A percentile compares a stretch with the other conserved stretches of the same genome.
These are phyloP conservation scores for Tenebrosternarchus preto DNA, from an alignment of 2,113 vertebrate species.

Conservation along the genomic window DNA sequence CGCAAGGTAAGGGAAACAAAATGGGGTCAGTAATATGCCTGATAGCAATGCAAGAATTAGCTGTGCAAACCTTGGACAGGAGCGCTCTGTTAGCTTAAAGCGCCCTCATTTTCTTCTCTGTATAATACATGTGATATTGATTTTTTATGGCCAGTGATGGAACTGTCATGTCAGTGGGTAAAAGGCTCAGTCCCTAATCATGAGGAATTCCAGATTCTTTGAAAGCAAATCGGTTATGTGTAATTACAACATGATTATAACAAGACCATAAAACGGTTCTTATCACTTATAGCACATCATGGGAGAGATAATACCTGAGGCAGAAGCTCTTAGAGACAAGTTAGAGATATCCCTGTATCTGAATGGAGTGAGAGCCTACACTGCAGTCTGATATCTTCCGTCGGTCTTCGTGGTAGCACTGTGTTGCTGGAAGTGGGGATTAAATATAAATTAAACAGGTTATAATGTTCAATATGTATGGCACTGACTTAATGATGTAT, in stretches of 20 bases:
- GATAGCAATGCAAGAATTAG: no score
- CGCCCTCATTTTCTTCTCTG: neutral
- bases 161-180: neutral
- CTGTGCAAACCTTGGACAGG: no score
- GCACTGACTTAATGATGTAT: constrained; percentile 23
- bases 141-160: neutral
- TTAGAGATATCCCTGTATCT: constrained; percentile 33
- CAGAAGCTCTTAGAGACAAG: constrained; percentile 3
- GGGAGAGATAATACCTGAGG: neutral
- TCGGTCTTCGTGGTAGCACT: constrained; percentile 8
- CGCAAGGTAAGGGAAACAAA: neutral
- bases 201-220: neutral
- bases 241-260: neutral
- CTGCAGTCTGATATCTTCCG: constrained; percentile 1
- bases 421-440: constrained; percentile 48
- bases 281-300: neutral
- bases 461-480: constrained; percentile 56
- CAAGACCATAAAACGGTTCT: neutral
- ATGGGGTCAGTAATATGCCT: constrained; percentile 17
- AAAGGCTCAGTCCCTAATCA: neutral
- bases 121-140: neutral
- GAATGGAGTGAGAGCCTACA: neutral
- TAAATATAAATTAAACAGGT: constrained; percentile 54
- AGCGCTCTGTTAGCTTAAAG: no score
- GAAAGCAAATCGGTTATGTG: neutral